Base-by-base conservation (phyloP, 2,888 invertebrate species). In the Philaethria dido region DNA sequence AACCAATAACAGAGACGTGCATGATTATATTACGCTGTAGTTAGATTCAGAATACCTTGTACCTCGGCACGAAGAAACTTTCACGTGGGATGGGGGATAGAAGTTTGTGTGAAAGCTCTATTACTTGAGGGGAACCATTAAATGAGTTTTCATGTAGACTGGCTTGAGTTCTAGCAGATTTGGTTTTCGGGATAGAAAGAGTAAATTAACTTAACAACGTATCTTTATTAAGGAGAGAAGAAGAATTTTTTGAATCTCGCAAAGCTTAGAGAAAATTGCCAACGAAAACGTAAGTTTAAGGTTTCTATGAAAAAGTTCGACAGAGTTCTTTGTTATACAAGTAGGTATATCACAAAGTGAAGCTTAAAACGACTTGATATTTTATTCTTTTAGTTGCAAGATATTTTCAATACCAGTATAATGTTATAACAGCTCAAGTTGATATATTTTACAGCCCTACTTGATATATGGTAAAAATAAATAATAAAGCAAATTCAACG, bases 401-500 rank as follows among this genome's bases (percentile, higher is more conserved):
- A 48, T 13, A 22, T 25, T 14, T 25, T 14, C n/a, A n/a, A 22
- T 25, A 48, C 2, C 1, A 48, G 25, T 25, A 11, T 13, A 22
- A 25, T n/a, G 25, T 13, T 48, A 22, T 48, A 25, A n/a, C 25
- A 48, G 4, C 29, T 29, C 16, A 16, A 52, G 4, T 52, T 52
- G 29, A 52, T 16, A 52, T 29, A 52, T 16, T 52, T 29, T 4
- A 52, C 3, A 29, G 29, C n/a, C n/a, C 45, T 11, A 33, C 25
- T 55, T 42, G 45, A 57, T 48, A 29, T 63, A 44, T 62, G 25
- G 42, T 22, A 6, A 25, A 63, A 39, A 63, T 62, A 57, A 62
- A 78, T 79, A 22, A 20, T 45, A 78, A 79, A 78, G 66, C 71
- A 76, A 72, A 74, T 75, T 77, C 74, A 77, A 82, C 79, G 80